Percentiles rank a stretch among this genome's conserved stretches.
Evolutionary conservation across 2,113 vertebrate species (phyloP).

Genomic region (Shinisaurus crocodilurus): DNA sequence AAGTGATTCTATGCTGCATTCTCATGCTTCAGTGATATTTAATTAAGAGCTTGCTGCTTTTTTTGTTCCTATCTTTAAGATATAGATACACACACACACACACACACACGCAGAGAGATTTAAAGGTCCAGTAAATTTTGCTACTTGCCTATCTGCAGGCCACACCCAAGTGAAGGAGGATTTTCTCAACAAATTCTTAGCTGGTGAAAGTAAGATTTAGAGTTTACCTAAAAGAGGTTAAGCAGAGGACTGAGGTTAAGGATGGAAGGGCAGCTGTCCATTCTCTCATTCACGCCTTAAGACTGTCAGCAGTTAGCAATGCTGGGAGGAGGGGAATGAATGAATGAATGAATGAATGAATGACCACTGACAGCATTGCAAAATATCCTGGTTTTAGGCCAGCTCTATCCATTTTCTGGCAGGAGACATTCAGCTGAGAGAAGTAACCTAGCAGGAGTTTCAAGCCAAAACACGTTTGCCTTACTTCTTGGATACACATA

Average conservation of each 20-base stretch:
- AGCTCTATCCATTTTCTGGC: slow-evolving; percentile 57
- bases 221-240: slow-evolving; percentile 7
- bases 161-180: not conserved
- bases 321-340: slow-evolving; percentile 30
- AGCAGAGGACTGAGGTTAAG: not conserved
- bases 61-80: not conserved
- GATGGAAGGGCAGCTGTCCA: slow-evolving; percentile 22
- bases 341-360: slow-evolving; percentile 63
- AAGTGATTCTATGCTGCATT: not conserved
- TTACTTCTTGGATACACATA: slow-evolving; percentile 49
- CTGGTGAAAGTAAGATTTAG: not conserved
- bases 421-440: slow-evolving; percentile 57
- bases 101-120: too few relatives aligned
- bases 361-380: slow-evolving; percentile 42
- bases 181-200: slow-evolving; percentile 23
- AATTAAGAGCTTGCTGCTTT: not conserved
- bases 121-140: not conserved
- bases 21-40: not conserved
- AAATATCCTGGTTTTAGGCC: slow-evolving; percentile 62
- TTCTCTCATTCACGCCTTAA: slow-evolving; percentile 30
- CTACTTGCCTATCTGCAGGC: not conserved
- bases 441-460: slow-evolving; percentile 53
- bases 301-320: slow-evolving; percentile 51
- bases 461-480: slow-evolving; percentile 50
- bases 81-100: too few relatives aligned